These are phyloP conservation scores for Altica lythri DNA, from an alignment of 2,888 invertebrate species.

Conservation along the genomic window DNA sequence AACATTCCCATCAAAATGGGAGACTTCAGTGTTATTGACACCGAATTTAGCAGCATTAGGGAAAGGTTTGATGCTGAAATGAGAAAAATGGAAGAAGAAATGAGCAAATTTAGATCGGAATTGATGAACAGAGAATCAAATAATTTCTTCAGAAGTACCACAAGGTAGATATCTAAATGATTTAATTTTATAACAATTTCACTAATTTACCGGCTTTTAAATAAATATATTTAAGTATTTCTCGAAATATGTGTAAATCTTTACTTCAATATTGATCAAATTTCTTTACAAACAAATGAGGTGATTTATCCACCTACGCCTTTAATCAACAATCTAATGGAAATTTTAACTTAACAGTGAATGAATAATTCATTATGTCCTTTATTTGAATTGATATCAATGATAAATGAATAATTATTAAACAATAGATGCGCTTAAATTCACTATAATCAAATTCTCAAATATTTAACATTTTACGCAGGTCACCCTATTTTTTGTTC, in stretches of 20 bases:
- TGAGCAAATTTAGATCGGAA: slow-evolving; percentile 92
- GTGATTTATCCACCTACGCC: neutral
- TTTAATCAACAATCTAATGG: too few relatives aligned
- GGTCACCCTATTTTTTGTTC: too few relatives aligned
- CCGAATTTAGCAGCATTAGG: slow-evolving; percentile 94
- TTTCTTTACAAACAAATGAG: slow-evolving; percentile 1
- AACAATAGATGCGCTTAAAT: too few relatives aligned
- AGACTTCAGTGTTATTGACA: slow-evolving; percentile 94
- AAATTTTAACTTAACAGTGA: too few relatives aligned
- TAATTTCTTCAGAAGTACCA: slow-evolving; percentile 88
- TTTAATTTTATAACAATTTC: neutral
- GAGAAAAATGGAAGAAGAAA: slow-evolving; percentile 98
- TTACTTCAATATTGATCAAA: neutral
- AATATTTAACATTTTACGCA: too few relatives aligned
- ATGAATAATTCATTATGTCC: too few relatives aligned
- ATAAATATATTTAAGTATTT: slow-evolving; percentile 5
- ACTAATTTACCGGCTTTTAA: neutral
- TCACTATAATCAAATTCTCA: too few relatives aligned
- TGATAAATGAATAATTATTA: too few relatives aligned
- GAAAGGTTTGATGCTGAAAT: slow-evolving; percentile 96
- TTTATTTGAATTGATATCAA: too few relatives aligned
- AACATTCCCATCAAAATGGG: slow-evolving; percentile 91
- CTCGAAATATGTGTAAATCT: slow-evolving; percentile 4
- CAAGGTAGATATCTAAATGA: slow-evolving; percentile 67
- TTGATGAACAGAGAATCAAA: slow-evolving; percentile 91